Conservation (phyloP, 2,797 vertebrate species). For the Pachyuromys duprasi region DNA sequence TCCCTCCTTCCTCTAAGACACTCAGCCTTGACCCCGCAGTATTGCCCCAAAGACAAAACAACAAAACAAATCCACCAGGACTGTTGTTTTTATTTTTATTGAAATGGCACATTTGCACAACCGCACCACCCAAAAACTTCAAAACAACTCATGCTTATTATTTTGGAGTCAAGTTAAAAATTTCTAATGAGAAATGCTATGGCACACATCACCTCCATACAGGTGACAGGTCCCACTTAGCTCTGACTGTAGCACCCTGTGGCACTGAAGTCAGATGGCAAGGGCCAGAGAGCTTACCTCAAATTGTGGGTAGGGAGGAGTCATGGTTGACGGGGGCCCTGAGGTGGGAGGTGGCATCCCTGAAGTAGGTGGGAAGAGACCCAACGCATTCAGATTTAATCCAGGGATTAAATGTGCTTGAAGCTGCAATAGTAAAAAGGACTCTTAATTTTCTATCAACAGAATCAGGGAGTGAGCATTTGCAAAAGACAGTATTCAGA, state of each 20-base stretch:
- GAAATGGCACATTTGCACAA: background rate
- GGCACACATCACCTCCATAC: background rate
- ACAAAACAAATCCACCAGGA: background rate
- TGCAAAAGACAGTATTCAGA: slow-evolving; percentile 37
- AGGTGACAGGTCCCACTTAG: background rate
- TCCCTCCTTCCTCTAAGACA: slow-evolving; percentile 20
- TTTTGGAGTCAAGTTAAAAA: background rate
- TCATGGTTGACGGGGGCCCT: slow-evolving; percentile 92
- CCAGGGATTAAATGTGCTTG: slow-evolving; percentile 99
- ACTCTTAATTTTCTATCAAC: slow-evolving; percentile 71
- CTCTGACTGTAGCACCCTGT: background rate
- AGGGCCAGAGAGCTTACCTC: slow-evolving; percentile 91
- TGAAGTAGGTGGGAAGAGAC: slow-evolving; percentile 95
- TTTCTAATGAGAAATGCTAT: background rate
- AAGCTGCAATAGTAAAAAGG: slow-evolving; percentile 90
- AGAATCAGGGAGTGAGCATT: slow-evolving; percentile 28
- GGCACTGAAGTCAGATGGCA: background rate
- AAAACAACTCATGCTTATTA: background rate
- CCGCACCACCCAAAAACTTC: background rate
- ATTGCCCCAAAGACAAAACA: background rate
- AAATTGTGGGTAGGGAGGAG: slow-evolving; percentile 93
- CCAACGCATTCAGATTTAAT: slow-evolving; percentile 98
- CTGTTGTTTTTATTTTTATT: background rate
- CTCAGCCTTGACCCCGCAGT: background rate
- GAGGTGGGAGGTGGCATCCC: slow-evolving; percentile 95